Percentiles rank a stretch among this genome's conserved stretches.
These are phyloP conservation scores for Chydorus sphaericus DNA, from an alignment of 2,888 invertebrate genomes.

Conservation along the genomic window DNA sequence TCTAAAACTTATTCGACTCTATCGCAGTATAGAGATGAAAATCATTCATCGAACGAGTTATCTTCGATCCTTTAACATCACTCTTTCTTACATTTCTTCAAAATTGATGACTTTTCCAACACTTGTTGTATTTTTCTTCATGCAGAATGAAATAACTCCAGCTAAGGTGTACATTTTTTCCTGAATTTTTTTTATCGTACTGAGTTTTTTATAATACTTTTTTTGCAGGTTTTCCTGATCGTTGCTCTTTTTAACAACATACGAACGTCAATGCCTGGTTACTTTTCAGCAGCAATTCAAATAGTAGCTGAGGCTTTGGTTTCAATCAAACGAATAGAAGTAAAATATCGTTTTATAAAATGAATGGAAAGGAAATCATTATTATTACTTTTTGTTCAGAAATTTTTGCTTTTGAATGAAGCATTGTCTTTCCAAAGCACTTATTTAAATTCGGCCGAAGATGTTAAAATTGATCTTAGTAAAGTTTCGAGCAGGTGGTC, in stretches of 20 bases:
- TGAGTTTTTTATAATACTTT: too few relatives aligned
- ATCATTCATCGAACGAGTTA: slow-evolving; percentile 23
- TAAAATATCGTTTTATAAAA: not conserved
- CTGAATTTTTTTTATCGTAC: slow-evolving; percentile 8
- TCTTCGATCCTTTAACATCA: slow-evolving; percentile 28
- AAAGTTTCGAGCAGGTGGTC: slow-evolving; percentile 12
- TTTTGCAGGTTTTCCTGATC: slow-evolving; percentile 53
- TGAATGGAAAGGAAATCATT: not conserved
- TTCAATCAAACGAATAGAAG: slow-evolving; percentile 49
- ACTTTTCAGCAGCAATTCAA: slow-evolving; percentile 71
- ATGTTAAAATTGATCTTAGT: not conserved
- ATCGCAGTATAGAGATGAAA: slow-evolving; percentile 30
- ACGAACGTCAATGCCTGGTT: slow-evolving; percentile 43
- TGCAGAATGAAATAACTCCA: slow-evolving; percentile 27
- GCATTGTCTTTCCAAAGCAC: not conserved
- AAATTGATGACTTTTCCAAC: slow-evolving; percentile 32
- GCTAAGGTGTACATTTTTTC: slow-evolving; percentile 22
- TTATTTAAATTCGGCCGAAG: not conserved
- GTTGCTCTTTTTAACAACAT: slow-evolving; percentile 81
- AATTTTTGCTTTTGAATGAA: slow-evolving; percentile 12
- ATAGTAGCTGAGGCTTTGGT: slow-evolving; percentile 65
- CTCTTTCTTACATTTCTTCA: slow-evolving; percentile 31
- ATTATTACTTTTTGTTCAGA: too few relatives aligned
- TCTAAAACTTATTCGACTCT: slow-evolving; percentile 24
- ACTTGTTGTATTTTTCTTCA: slow-evolving; percentile 27